These are phyloP conservation scores for Ennomos erosarius DNA, from an alignment of 2,888 invertebrate genomes.

Conservation along the genomic window DNA sequence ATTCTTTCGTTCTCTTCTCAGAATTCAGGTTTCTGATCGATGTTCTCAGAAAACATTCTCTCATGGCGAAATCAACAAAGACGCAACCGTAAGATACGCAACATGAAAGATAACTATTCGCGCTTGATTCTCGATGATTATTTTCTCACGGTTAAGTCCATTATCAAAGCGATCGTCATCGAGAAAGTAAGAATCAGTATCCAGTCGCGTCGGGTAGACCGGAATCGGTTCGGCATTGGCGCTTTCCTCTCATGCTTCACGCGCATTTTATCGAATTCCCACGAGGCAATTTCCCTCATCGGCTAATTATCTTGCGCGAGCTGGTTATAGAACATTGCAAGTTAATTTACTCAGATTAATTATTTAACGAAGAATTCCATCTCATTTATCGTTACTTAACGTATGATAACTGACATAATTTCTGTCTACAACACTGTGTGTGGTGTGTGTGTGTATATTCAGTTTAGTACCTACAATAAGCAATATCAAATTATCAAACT, in stretches of 20 bases:
- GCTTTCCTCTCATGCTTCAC: conserved; percentile 76
- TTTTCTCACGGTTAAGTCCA: conserved; percentile 48
- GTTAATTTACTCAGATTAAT: conserved; percentile 11
- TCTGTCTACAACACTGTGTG: too few species aligned
- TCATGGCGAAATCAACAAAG: conserved; percentile 8
- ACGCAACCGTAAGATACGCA: not conserved
- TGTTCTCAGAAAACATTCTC: conserved; percentile 24
- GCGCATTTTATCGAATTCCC: conserved; percentile 76
- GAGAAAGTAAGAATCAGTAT: conserved; percentile 57
- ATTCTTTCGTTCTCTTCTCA: conserved; percentile 23
- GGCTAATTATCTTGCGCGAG: conserved; percentile 58
- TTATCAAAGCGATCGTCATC: conserved; percentile 52
- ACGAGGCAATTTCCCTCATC: conserved; percentile 69
- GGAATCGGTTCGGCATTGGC: conserved; percentile 57
- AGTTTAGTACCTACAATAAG: too few species aligned
- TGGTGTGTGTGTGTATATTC: too few species aligned
- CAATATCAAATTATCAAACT: too few species aligned
- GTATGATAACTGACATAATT: too few species aligned
- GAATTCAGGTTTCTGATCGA: conserved; percentile 29
- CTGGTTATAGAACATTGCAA: conserved; percentile 37
- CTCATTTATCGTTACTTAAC: not conserved
- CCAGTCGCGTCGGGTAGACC: conserved; percentile 58
- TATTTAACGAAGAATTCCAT: conserved; percentile 2
- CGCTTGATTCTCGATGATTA: conserved; percentile 26
- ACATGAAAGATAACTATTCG: conserved; percentile 2